Evolutionary conservation across 2,888 invertebrate species (phyloP).

Genomic region (Drosophila mayaguana): DNA sequence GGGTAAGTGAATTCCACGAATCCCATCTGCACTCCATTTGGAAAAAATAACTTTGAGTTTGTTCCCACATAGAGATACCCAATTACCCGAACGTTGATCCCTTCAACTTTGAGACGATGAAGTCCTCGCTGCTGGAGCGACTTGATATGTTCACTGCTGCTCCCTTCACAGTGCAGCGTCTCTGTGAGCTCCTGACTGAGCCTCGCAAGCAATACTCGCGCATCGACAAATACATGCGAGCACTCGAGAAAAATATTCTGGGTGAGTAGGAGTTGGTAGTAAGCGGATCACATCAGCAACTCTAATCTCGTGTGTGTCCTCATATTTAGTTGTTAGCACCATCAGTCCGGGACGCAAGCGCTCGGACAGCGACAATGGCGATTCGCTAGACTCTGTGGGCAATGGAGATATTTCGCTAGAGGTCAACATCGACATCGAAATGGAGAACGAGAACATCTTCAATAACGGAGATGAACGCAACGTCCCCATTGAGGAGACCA

Average conservation of each 20-base stretch:
- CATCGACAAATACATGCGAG: conserved; percentile 98
- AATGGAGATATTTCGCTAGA: conserved; percentile 86
- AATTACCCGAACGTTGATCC: conserved; percentile 96
- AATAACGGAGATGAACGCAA: conserved; percentile 71
- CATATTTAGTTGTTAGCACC: conserved; percentile 89
- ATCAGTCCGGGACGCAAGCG: conserved; percentile 89
- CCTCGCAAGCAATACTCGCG: conserved; percentile 97
- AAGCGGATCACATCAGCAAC: neutral
- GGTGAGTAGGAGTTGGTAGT: conserved; percentile 71
- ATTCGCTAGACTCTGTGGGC: conserved; percentile 86
- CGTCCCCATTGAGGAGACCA: conserved; percentile 59
- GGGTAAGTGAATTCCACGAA: conserved; percentile 71
- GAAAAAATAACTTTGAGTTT: neutral
- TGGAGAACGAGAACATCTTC: conserved; percentile 86
- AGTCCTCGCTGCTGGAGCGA: conserved; percentile 91
- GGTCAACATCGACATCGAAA: conserved; percentile 87
- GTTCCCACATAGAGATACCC: conserved; percentile 88
- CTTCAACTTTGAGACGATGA: conserved; percentile 95
- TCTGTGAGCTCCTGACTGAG: conserved; percentile 96
- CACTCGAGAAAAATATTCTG: conserved; percentile 96
- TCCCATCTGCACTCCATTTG: neutral
- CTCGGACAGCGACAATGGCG: conserved; percentile 89
- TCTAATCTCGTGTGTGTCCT: neutral
- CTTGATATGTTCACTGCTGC: conserved; percentile 94
- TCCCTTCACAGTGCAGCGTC: conserved; percentile 97